Conservation (phyloP, 2,113 vertebrate species). For the Apodemus sylvaticus region DNA sequence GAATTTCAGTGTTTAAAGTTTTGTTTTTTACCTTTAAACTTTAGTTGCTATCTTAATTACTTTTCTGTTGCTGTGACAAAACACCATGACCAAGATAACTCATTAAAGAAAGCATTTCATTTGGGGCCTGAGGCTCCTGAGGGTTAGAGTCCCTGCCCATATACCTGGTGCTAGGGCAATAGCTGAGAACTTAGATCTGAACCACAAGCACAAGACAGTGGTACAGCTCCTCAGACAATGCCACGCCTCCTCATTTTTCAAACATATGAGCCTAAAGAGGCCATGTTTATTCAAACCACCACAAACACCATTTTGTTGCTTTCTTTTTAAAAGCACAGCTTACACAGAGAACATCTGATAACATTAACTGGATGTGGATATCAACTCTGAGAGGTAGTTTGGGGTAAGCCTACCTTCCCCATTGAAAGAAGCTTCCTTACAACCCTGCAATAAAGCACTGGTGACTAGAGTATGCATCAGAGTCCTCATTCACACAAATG, state of each 20-base stretch:
- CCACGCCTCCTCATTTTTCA: not conserved
- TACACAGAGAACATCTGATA: constrained; percentile 45
- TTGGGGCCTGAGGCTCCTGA: not conserved
- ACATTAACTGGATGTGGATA: not conserved
- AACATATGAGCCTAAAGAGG: not conserved
- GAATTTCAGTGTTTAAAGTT: constrained; percentile 3
- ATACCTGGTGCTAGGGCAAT: not conserved
- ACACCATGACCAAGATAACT: not conserved
- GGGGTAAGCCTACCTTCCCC: not conserved
- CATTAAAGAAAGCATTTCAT: not conserved
- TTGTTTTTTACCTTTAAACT: constrained; percentile 6
- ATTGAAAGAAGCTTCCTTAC: not conserved
- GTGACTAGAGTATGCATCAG: not conserved
- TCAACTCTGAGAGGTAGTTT: constrained; percentile 42
- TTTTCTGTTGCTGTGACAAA: not conserved
- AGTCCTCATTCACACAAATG: constrained; percentile 21
- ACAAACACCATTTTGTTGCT: constrained; percentile 5
- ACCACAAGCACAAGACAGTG: not conserved
- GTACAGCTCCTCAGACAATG: not conserved
- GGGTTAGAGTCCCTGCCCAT: not conserved
- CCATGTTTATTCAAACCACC: not conserved
- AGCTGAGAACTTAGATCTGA: not conserved
- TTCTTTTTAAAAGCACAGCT: constrained; percentile 10
- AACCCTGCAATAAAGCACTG: not conserved
- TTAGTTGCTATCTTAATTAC: constrained; percentile 6